phyloP scores from a whole-genome alignment of 2,797 vertebrate genomes.

The Paguma larvata region DNA sequence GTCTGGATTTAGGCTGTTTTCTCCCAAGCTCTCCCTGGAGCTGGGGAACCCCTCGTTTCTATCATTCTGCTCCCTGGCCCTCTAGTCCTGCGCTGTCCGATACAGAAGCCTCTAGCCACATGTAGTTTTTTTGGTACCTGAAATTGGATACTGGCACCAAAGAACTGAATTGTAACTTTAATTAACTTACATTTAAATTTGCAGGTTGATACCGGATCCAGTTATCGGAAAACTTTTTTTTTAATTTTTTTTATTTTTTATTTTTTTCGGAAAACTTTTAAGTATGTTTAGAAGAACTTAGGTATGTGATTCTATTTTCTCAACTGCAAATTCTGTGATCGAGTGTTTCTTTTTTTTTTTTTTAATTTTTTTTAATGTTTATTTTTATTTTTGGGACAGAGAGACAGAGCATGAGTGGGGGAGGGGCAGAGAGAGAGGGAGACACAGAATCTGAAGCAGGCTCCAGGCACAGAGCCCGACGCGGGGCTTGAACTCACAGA shows the following conservation, averaged over 20 bases:
- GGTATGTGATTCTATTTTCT: not conserved
- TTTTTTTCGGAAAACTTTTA: not conserved
- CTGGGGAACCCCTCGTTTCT: not conserved
- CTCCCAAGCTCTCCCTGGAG: not conserved
- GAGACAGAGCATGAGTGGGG: too few relatives aligned
- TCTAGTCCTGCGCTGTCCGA: not conserved
- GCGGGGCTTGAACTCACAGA: too few relatives aligned
- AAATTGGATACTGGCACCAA: not conserved
- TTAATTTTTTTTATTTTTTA: too few relatives aligned
- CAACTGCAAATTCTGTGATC: not conserved
- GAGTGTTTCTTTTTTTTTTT: not conserved
- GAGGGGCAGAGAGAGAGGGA: too few relatives aligned
- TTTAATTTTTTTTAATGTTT: too few relatives aligned
- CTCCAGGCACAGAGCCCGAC: too few relatives aligned
- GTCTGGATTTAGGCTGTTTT: not conserved
- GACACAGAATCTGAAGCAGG: too few relatives aligned
- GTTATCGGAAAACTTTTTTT: not conserved
- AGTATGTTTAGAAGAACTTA: not conserved
- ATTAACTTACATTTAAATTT: not conserved
- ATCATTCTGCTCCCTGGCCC: not conserved
- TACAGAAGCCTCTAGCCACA: not conserved
- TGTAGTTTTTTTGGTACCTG: not conserved
- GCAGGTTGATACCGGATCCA: not conserved
- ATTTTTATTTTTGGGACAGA: too few relatives aligned
- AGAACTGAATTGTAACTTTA: not conserved